A percentile compares a stretch with the other conserved stretches of the same genome.
Conservation (phyloP, 2,113 vertebrate genomes). For the Mobula hypostoma region DNA sequence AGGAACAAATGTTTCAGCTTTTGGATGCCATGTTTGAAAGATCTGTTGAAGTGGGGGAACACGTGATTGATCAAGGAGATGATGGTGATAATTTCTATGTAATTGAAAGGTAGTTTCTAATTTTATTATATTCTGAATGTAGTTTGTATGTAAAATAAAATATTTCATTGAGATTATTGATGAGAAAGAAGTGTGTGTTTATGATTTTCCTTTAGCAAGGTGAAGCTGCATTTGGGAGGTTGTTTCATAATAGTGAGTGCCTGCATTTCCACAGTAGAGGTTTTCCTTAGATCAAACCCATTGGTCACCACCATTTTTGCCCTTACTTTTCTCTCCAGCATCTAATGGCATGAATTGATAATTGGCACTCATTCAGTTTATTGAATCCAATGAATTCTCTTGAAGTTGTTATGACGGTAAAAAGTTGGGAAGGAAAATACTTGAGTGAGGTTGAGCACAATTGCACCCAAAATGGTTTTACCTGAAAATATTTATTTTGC, state of each 20-base stretch:
- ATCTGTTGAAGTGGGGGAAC: constrained; percentile 75
- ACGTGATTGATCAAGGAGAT: constrained; percentile 93
- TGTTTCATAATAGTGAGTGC: background rate
- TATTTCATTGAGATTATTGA: background rate
- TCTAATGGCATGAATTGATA: too few species aligned
- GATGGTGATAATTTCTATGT: constrained; percentile 98
- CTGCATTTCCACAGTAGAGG: background rate
- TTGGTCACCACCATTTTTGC: background rate
- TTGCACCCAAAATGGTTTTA: background rate
- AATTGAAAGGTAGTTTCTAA: constrained; percentile 73
- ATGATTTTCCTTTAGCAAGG: background rate
- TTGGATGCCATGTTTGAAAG: constrained; percentile 98
- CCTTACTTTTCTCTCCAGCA: too few species aligned
- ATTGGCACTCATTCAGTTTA: background rate
- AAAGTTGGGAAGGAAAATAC: background rate
- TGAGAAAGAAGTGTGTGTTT: background rate
- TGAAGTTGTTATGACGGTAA: background rate
- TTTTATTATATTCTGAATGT: background rate
- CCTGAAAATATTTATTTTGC: background rate
- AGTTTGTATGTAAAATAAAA: background rate
- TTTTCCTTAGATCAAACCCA: background rate
- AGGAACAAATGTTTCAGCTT: constrained; percentile 97
- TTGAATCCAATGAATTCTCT: background rate
- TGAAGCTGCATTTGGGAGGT: background rate
- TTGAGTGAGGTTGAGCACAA: background rate